Evolutionary conservation across 2,888 invertebrate genomes (phyloP).

Genomic region (Lithosia quadra): DNA sequence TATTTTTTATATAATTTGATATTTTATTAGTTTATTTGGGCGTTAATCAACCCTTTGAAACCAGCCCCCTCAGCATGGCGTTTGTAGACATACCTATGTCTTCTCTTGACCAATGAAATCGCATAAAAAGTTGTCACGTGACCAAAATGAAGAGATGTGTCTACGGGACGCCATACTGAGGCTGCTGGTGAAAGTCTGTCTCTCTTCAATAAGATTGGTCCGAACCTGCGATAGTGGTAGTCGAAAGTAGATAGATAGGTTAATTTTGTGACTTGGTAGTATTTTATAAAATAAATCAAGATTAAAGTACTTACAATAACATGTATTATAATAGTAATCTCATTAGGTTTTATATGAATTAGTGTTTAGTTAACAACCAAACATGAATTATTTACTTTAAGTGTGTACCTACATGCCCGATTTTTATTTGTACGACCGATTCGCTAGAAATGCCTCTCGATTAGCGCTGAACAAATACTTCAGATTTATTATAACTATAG

Average conservation of each 20-base stretch:
- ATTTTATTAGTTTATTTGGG: background rate
- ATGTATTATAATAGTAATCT: constrained; percentile 42
- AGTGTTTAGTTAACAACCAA: background rate
- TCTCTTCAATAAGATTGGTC: background rate
- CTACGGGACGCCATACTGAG: too few relatives aligned
- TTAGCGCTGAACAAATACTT: too few relatives aligned
- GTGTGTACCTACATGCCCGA: background rate
- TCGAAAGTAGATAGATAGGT: background rate
- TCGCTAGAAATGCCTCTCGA: background rate
- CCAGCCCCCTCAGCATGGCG: too few relatives aligned
- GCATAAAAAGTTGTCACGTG: too few relatives aligned
- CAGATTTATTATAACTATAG: background rate
- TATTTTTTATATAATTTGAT: background rate
- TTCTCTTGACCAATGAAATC: too few relatives aligned
- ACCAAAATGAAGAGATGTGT: too few relatives aligned
- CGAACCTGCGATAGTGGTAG: background rate
- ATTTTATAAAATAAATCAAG: background rate
- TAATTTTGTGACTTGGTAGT: background rate
- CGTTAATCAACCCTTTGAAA: background rate
- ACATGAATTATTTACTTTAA: background rate
- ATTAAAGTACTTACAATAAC: constrained; percentile 38
- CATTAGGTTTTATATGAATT: constrained; percentile 35
- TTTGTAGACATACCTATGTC: too few relatives aligned
- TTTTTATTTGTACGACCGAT: background rate
- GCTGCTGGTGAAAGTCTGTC: background rate